Evolutionary conservation across 2,888 invertebrate species (phyloP), one percentile per base, ranked within the genome.

Genomic region (Pimpla rufipes): DNA sequence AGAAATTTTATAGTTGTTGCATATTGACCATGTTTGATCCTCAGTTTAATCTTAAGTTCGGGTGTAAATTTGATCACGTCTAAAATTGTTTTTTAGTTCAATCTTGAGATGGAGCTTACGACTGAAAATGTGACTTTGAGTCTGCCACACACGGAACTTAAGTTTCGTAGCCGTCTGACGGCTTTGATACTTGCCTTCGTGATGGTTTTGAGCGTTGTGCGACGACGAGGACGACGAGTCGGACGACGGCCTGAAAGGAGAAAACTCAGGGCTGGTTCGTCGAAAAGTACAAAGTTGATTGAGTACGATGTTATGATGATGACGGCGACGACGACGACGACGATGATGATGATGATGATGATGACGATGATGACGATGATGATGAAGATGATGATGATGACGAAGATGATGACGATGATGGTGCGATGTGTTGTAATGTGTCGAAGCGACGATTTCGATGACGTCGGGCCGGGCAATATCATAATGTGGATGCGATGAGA

Each of bases 191-290:
- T 91, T 91, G 90, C 92, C 93, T 91, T 93, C 93, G 84, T 92
- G 93, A 86, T 93, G 93, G 85, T 93, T 93, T 85, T 92, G 92
- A 85, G 89, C 91, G 85, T 90, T 92, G 89, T 93, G 93, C 50
- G 93, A 90, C 23, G 91, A 91, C 57, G 92, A 89, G 40, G 91
- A 90, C 40, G 91, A 92, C 42, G 92, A 90, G 75, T 94, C 94
- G 62, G 93, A 90, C 59, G 93, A 92, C 62, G 94, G 94, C 90
- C 94, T 94, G 93, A 93, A 93, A 94, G 93, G 93, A 93, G 93
- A 94, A 92, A 94, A 93, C 93, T 93, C 93, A 89, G 93, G 93
- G 89, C 93, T 93, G 92, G 92, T 91, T 88, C 88, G 86, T 85
- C 84, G 85, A 76, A 88, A 89, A 55, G 74, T 79, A 79, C 62